phyloP scores from a whole-genome alignment of 1,140 invertebrate species.

The Lordiphosa collinella region DNA sequence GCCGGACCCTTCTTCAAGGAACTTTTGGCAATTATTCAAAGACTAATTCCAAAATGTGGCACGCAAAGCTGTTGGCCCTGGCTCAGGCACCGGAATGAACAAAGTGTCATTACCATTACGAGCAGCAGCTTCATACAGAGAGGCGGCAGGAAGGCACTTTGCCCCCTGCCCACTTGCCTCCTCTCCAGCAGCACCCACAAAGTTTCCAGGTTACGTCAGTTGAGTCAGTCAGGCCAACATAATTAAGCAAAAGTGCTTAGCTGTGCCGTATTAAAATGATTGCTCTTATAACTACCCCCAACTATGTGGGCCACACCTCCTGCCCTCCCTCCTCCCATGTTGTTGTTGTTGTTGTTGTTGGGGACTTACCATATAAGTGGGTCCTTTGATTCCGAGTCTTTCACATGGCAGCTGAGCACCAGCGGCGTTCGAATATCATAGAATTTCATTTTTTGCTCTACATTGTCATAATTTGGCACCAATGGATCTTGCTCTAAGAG shows the following conservation, averaged over 20 bases:
- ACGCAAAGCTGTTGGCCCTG: conserved; percentile 60
- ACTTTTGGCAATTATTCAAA: conserved; percentile 68
- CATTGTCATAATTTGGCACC: conserved; percentile 79
- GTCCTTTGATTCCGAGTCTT: conserved; percentile 34
- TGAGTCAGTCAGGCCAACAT: conserved; percentile 61
- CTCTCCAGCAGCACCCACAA: conserved; percentile 3
- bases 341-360: too few relatives aligned
- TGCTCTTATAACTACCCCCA: conserved; percentile 69
- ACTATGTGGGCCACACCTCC: conserved; percentile 40
- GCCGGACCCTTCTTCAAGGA: conserved; percentile 10
- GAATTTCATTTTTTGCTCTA: conserved; percentile 71
- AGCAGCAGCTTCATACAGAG: conserved; percentile 37
- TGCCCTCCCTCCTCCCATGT: background rate
- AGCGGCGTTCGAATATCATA: conserved; percentile 74
- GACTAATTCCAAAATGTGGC: conserved; percentile 62
- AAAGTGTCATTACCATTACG: conserved; percentile 71
- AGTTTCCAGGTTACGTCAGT: conserved; percentile 62
- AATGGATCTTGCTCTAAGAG: conserved; percentile 66
- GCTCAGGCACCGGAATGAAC: conserved; percentile 49
- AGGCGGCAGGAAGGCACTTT: conserved; percentile 48
- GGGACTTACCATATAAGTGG: conserved; percentile 65
- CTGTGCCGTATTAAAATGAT: conserved; percentile 74
- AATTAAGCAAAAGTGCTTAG: conserved; percentile 76
- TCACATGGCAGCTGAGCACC: conserved; percentile 75
- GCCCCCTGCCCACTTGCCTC: conserved; percentile 10